phyloP scores from a whole-genome alignment of 92 coral and sea anemone genomes.

The Bergia sp. region DNA sequence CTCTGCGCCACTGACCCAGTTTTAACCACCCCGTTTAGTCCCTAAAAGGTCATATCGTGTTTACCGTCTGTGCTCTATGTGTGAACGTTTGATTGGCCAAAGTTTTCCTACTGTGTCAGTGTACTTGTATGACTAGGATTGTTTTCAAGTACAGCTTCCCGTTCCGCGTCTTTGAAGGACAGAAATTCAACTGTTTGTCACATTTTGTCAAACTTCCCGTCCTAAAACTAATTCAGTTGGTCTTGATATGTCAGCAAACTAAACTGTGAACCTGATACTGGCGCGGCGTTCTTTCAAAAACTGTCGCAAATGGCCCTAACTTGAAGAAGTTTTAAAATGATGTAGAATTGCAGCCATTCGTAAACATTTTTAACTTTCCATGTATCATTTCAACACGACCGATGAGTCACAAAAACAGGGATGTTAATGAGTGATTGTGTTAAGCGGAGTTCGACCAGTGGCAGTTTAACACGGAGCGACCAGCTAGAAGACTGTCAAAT shows the following conservation, averaged over 20 bases:
- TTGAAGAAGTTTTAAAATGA: no score
- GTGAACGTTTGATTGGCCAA: conserved; percentile 6
- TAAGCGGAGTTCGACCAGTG: conserved; percentile 21
- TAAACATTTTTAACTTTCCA: not conserved
- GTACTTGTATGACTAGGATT: not conserved
- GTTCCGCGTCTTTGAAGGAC: not conserved
- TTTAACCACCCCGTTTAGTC: no score
- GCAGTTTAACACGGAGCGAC: not conserved
- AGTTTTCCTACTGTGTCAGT: not conserved
- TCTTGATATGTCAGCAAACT: no score
- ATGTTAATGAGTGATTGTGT: not conserved
- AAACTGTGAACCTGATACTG: no score
- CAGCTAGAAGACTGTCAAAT: not conserved
- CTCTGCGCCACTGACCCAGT: no score
- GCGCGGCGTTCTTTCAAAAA: no score
- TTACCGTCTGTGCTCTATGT: not conserved
- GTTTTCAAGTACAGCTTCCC: not conserved
- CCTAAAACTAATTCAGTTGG: no score
- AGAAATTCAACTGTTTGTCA: not conserved
- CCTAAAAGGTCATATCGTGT: not conserved
- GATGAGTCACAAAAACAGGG: not conserved
- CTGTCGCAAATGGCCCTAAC: no score
- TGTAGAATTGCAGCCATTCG: no score
- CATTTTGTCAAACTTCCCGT: no score
- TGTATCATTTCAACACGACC: not conserved